Evolutionary conservation across 2,888 invertebrate genomes (phyloP).

Genomic region (Aricia artaxerxes): DNA sequence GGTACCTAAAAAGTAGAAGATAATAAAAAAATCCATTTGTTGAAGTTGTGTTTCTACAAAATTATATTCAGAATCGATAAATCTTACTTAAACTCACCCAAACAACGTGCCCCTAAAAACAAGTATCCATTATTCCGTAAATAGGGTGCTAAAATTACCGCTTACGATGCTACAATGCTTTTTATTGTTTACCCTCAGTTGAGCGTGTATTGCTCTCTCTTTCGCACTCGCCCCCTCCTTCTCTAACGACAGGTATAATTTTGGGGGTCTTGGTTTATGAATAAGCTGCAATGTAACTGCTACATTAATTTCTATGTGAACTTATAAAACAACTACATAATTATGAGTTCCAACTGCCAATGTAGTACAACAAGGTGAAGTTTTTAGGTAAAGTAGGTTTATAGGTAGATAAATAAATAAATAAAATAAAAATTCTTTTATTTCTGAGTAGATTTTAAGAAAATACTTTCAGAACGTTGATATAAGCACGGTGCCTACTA

Average conservation of each 20-base stretch:
- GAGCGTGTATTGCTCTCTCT: not conserved
- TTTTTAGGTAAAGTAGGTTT: too few species aligned
- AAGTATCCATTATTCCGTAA: slow-evolving; percentile 19
- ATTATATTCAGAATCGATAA: slow-evolving; percentile 13
- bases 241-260: slow-evolving; percentile 23
- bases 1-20: too few species aligned
- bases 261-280: slow-evolving; percentile 15
- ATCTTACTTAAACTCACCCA: slow-evolving; percentile 23
- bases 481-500: too few species aligned
- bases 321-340: not conserved
- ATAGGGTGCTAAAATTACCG: slow-evolving; percentile 33
- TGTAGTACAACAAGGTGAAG: too few species aligned
- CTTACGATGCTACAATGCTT: slow-evolving; percentile 31
- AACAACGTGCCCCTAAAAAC: slow-evolving; percentile 19
- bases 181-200: slow-evolving; percentile 33
- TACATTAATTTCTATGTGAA: not conserved
- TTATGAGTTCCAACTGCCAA: too few species aligned
- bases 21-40: too few species aligned
- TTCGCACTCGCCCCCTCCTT: not conserved
- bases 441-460: too few species aligned
- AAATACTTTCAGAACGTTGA: too few species aligned
- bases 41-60: not conserved
- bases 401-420: too few species aligned
- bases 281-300: not conserved
- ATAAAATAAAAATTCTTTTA: too few species aligned